These are phyloP conservation scores for Corvus hawaiiensis DNA, from an alignment of 2,113 vertebrate species.

Conservation along the genomic window DNA sequence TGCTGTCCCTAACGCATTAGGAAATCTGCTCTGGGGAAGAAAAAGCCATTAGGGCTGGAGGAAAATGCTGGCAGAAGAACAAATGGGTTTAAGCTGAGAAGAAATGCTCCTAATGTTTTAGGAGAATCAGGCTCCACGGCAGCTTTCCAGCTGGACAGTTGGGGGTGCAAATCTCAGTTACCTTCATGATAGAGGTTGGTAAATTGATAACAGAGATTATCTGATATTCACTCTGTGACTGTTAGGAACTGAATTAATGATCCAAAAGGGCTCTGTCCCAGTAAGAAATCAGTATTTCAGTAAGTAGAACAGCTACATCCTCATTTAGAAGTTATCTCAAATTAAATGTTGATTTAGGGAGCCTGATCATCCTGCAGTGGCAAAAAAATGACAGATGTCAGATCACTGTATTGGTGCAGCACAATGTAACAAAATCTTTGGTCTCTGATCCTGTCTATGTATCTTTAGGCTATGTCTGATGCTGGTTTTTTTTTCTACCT, in stretches of 20 bases:
- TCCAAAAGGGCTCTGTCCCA: not conserved
- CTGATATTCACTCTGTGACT: not conserved
- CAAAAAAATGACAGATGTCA: not conserved
- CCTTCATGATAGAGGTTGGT: not conserved
- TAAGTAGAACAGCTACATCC: not conserved
- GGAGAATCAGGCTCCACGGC: rapidly evolving
- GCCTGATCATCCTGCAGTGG: not conserved
- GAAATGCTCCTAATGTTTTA: not conserved
- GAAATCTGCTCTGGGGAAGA: not conserved
- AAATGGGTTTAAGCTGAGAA: constrained; percentile 18
- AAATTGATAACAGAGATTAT: not conserved
- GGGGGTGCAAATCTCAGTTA: not conserved
- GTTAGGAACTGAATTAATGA: not conserved
- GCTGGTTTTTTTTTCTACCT: not conserved
- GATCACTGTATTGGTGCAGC: not conserved
- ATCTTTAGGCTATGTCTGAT: not conserved
- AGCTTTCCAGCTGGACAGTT: not conserved
- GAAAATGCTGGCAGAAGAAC: not conserved
- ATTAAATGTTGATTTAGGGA: not conserved
- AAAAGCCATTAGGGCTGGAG: not conserved
- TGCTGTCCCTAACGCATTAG: not conserved
- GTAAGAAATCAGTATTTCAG: not conserved
- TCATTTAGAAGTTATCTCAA: not conserved
- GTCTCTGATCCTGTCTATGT: not conserved
- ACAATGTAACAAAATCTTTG: not conserved